Evolutionary conservation across 2,797 vertebrate genomes (phyloP), one percentile per base, ranked within the genome.

Genomic region (Denticeps clupeoides): DNA sequence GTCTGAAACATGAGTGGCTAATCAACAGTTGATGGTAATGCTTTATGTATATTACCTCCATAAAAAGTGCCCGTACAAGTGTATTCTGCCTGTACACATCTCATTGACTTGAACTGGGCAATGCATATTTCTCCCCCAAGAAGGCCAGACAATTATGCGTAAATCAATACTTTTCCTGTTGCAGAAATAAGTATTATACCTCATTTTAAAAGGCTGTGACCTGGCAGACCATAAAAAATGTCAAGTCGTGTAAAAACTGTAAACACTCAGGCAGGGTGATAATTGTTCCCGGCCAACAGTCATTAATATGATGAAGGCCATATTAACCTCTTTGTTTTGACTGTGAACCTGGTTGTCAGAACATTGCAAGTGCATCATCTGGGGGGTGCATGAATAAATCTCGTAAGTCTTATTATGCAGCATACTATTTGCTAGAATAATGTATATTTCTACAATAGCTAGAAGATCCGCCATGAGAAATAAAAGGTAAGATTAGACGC

Each of bases 111-210:
- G 82, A 87, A 86, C 82, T 81, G 76, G 85, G 85, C 84, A 86
- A 87, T 89, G 90, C 90, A 88, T 94, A 89, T 91, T 92, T 92
- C 86, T 89, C 82, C 63, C 86, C 87, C 73, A 80, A 86, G 79
- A 82, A 89, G 88, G 87, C 81, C 82, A 82, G 83, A 87, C 89
- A 89, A 91, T 95, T 89, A 95, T 94, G 89, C 85, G 83, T 87
- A 90, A 94, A 95, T 97, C 91, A 91, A 97, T 97, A 93, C 77
- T 85, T 72, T 89, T 76, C 78, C 87, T 90, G 88, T 91, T 89
- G 82, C 68, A 75, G 78, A 82, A 85, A 79, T 73, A 77, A 82
- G 79, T 74, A 78, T 85, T 85, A 82, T 80, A 73, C 81, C 82
- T 77, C 78, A 78, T 83, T 77, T 84, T 81, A 80, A 81, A 77